A percentile compares a stretch with the other conserved stretches of the same genome.
Conservation (phyloP, 2,797 vertebrate genomes). For the Siniperca undulata region DNA sequence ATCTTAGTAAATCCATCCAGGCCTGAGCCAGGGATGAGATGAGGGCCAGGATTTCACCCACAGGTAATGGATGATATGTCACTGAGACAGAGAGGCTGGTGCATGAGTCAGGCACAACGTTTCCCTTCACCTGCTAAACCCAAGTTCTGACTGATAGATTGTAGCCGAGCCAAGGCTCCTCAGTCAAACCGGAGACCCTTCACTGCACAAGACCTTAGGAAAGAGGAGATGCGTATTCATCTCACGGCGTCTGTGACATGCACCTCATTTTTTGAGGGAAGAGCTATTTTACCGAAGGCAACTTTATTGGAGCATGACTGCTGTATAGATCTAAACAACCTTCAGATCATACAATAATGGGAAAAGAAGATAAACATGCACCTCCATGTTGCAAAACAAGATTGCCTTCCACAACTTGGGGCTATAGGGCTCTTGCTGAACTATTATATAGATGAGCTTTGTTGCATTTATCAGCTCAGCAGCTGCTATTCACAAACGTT, state of each 20-base stretch:
- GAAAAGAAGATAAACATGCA: slow-evolving; percentile 61
- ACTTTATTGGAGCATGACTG: slow-evolving; percentile 40
- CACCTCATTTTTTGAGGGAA: slow-evolving; percentile 25
- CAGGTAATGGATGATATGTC: slow-evolving; percentile 60
- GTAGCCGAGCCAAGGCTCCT: slow-evolving; percentile 41
- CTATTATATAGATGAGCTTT: too few relatives aligned
- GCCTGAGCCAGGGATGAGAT: slow-evolving; percentile 43
- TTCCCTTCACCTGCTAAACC: slow-evolving; percentile 31
- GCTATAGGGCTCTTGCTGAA: slow-evolving; percentile 47
- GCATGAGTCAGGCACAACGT: slow-evolving; percentile 30
- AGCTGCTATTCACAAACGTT: slow-evolving; percentile 51
- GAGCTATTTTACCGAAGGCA: slow-evolving; percentile 27
- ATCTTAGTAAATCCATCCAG: slow-evolving; percentile 40
- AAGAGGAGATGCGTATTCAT: slow-evolving; percentile 52
- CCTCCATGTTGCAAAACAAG: slow-evolving; percentile 49
- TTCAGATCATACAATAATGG: slow-evolving; percentile 61
- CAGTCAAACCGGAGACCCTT: slow-evolving; percentile 66
- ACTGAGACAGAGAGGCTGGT: slow-evolving; percentile 35
- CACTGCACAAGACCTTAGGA: slow-evolving; percentile 62
- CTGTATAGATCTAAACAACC: slow-evolving; percentile 65
- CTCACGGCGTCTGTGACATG: slow-evolving; percentile 25
- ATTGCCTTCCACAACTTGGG: slow-evolving; percentile 64
- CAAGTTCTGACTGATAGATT: slow-evolving; percentile 53
- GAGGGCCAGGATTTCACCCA: slow-evolving; percentile 47
- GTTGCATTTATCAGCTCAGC: slow-evolving; percentile 68